These are phyloP conservation scores for Folsomia manolachei DNA, from an alignment of 2,888 invertebrate species.

Conservation along the genomic window DNA sequence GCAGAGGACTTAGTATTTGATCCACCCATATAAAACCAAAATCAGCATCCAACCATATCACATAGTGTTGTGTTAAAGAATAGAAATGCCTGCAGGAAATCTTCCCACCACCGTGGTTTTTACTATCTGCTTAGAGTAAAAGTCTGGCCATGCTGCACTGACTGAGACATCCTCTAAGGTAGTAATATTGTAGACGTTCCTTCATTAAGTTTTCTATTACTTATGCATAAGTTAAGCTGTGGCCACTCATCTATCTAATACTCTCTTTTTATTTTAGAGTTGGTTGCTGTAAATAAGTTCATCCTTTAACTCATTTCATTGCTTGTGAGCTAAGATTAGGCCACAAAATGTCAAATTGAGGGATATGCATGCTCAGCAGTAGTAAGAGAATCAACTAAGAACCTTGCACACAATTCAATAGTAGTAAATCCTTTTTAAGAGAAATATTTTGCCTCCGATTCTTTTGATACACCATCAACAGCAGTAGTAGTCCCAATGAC, in stretches of 20 bases:
- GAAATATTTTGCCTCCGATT: not conserved
- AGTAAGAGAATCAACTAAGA: not conserved
- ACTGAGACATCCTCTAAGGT: not conserved
- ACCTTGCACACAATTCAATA: not conserved
- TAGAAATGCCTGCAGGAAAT: slow-evolving; percentile 26
- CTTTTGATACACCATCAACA: not conserved
- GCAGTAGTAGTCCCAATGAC: not conserved
- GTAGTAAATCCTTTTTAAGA: not conserved
- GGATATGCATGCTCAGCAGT: not conserved
- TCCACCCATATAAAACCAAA: too few relatives aligned
- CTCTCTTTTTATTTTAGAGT: not conserved
- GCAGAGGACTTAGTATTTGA: slow-evolving; percentile 23
- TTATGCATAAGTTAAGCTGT: not conserved
- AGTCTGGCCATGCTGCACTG: not conserved
- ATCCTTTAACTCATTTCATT: slow-evolving; percentile 7
- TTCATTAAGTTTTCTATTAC: not conserved
- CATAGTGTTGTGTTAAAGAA: not conserved
- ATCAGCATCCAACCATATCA: slow-evolving; percentile 18
- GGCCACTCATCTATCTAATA: not conserved
- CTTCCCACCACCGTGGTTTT: slow-evolving; percentile 23
- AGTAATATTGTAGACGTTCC: not conserved
- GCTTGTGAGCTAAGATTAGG: slow-evolving; percentile 10
- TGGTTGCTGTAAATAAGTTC: slow-evolving; percentile 10
- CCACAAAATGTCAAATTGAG: not conserved
- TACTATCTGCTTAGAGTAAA: not conserved